Evolutionary conservation across 1,140 invertebrate genomes (phyloP).

Genomic region (Tyrophagus putrescentiae): DNA sequence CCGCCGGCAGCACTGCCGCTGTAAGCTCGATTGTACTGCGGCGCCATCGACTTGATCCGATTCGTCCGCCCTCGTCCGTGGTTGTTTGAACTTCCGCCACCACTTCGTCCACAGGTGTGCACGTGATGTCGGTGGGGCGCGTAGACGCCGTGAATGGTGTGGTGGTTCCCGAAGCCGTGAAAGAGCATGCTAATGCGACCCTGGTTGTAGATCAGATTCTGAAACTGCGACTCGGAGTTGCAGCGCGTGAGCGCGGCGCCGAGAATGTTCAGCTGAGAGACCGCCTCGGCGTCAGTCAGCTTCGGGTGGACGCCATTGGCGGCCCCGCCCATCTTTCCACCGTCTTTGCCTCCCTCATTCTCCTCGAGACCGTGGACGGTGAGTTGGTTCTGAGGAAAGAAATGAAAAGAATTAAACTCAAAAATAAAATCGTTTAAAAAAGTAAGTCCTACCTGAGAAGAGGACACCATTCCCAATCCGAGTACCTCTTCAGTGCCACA

Average conservation of each 20-base stretch:
- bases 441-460: no score
- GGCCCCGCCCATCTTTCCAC: not conserved
- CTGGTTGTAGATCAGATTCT: constrained; percentile 7
- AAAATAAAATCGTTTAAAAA: no score
- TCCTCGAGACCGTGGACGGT: no score
- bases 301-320: not conserved
- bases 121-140: no score
- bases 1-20: no score
- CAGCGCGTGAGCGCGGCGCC: not conserved
- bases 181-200: not conserved
- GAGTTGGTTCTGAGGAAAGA: no score
- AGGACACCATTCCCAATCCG: no score
- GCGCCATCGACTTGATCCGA: constrained; percentile 3
- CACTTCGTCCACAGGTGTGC: no score
- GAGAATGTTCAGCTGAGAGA: not conserved
- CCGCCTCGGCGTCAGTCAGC: not conserved
- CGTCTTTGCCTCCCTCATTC: not conserved
- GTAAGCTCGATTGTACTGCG: not conserved
- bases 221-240: not conserved
- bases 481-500: not conserved
- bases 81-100: not conserved
- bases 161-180: constrained; percentile 3
- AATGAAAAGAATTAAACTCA: no score
- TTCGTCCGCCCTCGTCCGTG: not conserved
- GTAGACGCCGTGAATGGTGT: not conserved